These are phyloP conservation scores for Lepidiolamprologus cunningtoni DNA, from an alignment of 2,113 vertebrate species.

Conservation along the genomic window DNA sequence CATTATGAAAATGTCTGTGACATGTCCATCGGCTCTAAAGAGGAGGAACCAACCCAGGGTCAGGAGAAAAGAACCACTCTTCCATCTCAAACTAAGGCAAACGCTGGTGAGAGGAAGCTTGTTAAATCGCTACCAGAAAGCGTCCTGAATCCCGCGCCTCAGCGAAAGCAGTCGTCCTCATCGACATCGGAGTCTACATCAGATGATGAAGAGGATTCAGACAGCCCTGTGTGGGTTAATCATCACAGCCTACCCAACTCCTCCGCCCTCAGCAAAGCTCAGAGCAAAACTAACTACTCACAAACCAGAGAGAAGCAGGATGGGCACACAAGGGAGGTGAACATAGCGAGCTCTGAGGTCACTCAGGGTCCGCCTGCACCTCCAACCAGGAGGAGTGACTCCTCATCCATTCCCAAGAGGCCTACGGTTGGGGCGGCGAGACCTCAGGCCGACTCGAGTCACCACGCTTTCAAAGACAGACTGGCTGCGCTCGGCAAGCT, in stretches of 20 bases:
- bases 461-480: constrained; percentile 80
- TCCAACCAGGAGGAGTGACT: constrained; percentile 35
- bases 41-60: constrained; percentile 21
- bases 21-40: neutral
- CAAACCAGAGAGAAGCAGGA: constrained; percentile 28
- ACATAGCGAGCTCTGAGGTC: neutral
- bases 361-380: constrained; percentile 1
- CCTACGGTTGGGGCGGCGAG: constrained; percentile 31
- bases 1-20: constrained; percentile 72
- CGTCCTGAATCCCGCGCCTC: constrained; percentile 24
- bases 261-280: constrained; percentile 4
- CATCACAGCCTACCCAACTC: constrained; percentile 61
- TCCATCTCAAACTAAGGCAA: constrained; percentile 43
- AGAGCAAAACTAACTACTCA: neutral
- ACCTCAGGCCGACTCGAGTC: constrained; percentile 71
- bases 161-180: constrained; percentile 50
- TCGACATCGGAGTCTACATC: constrained; percentile 54
- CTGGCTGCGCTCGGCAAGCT: constrained; percentile 79
- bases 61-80: constrained; percentile 59
- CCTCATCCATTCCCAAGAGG: constrained; percentile 69
- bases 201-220: constrained; percentile 61
- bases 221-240: constrained; percentile 66
- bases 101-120: constrained; percentile 52
- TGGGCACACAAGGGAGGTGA: neutral
- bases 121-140: constrained; percentile 56